phyloP scores from a whole-genome alignment of 2,888 invertebrate genomes.

The Tyria jacobaeae region DNA sequence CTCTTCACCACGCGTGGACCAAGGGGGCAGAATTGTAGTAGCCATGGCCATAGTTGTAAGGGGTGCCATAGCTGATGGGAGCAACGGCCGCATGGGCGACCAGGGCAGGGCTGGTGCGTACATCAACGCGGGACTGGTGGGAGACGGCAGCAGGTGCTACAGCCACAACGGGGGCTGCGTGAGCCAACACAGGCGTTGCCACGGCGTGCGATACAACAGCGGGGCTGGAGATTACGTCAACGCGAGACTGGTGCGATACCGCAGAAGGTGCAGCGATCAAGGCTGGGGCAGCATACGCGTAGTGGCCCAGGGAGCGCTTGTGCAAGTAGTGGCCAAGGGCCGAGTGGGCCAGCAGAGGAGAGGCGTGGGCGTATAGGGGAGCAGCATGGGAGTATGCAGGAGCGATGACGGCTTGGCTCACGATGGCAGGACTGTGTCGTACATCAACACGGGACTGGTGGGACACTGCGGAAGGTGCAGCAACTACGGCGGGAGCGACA shows the following conservation, averaged over 20 bases:
- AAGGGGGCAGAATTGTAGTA: constrained; percentile 58
- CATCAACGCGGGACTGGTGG: constrained; percentile 73
- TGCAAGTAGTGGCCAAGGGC: constrained; percentile 59
- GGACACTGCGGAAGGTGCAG: constrained; percentile 62
- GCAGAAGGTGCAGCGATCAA: constrained; percentile 69
- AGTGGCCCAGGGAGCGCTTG: constrained; percentile 66
- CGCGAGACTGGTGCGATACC: constrained; percentile 82
- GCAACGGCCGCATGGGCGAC: constrained; percentile 58
- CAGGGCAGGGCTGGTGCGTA: constrained; percentile 53
- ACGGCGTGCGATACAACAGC: constrained; percentile 65
- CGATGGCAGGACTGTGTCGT: constrained; percentile 62
- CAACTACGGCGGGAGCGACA: constrained; percentile 48
- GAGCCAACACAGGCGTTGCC: constrained; percentile 51
- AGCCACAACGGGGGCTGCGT: constrained; percentile 41
- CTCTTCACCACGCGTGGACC: constrained; percentile 75
- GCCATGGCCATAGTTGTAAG: constrained; percentile 46
- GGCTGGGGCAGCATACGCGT: constrained; percentile 62
- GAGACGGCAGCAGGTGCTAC: constrained; percentile 67
- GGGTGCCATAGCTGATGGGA: constrained; percentile 56
- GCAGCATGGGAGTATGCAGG: constrained; percentile 33
- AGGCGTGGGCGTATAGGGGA: constrained; percentile 47
- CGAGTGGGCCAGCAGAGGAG: constrained; percentile 48
- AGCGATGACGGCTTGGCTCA: constrained; percentile 51
- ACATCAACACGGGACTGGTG: constrained; percentile 71
- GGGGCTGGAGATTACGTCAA: constrained; percentile 54